Evolutionary conservation across 2,888 invertebrate species (phyloP).

Genomic region (Dendrolimus pini): DNA sequence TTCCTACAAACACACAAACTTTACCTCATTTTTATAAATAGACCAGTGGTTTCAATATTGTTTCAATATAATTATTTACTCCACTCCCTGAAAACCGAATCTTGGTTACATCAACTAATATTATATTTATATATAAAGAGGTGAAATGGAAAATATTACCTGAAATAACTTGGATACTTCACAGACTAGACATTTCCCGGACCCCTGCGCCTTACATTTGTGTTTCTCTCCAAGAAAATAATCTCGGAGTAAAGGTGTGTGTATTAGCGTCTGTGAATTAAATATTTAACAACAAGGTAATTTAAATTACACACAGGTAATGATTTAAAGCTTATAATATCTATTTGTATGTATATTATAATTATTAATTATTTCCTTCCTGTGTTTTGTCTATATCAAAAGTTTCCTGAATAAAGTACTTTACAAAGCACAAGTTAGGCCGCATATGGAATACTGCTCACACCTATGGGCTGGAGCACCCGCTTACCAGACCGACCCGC

Average conservation of each 20-base stretch:
- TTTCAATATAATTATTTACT: too few species aligned
- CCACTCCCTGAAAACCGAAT: too few species aligned
- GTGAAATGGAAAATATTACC: slow-evolving; percentile 59
- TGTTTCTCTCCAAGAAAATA: slow-evolving; percentile 97
- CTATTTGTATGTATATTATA: neutral
- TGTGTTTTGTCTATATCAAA: neutral
- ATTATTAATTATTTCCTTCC: neutral
- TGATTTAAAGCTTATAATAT: neutral
- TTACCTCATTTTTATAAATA: too few species aligned
- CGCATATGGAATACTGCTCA: too few species aligned
- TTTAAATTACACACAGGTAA: neutral
- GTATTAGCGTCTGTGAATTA: slow-evolving; percentile 85
- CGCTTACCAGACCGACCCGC: too few species aligned
- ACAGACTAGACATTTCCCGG: slow-evolving; percentile 93
- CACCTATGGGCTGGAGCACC: too few species aligned
- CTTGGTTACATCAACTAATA: too few species aligned
- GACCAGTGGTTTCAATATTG: too few species aligned
- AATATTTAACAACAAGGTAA: slow-evolving; percentile 2
- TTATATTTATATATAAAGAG: too few species aligned
- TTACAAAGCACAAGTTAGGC: too few species aligned
- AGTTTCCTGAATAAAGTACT: too few species aligned
- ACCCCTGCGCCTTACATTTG: slow-evolving; percentile 83
- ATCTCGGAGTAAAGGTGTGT: slow-evolving; percentile 95
- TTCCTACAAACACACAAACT: too few species aligned
- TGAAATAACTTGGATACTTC: slow-evolving; percentile 97